Base-by-base conservation (phyloP, 2,797 vertebrate species). In the Paedocypris micromegethes region DNA sequence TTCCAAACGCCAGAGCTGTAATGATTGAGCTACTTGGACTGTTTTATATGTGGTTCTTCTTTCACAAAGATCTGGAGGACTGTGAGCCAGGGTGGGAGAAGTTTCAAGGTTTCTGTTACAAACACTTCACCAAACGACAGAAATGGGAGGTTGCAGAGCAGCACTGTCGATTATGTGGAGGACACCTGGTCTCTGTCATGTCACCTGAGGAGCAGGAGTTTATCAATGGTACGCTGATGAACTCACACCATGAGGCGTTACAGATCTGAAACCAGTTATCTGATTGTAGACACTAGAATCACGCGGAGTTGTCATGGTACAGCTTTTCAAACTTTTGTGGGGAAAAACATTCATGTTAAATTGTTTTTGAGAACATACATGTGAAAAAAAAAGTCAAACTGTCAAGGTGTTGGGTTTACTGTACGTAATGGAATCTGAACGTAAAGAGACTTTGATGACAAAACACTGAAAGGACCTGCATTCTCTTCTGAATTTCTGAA, bases 71-170 rank as follows among this genome's bases (percentile, higher is more conserved):
- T 57, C 75, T 92, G 77, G 80, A 82, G 60, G 78, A 74, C 42
- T 98, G 96, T 74, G 90, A 89, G 59, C 84, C 86, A 0, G 90
- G 89, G 77, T 98, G 95, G 95, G 92, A 94, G 59, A 86, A 89
- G 83, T 98, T 96, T 82, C 93, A 96, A 69, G 89, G 93, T 4
- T 91, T 89, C 68, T 98, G 96, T 75, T 98, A 97, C 79, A 92
- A 80, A 51, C 93, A 98, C 70, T 94, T 97, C 49, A 79, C 82
- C 39, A 86, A 85, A 0, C 88, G 93, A 47, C 89, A 92, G 81
- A 93, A 90, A 80, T 98, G 96, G 96, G 93, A 96, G 78, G 92
- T 91, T 0, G 95, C 96, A 0, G 96, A 98, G 84, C 90, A 82
- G 39, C 91, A 93, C 82, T 98, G 96, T 63, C 83, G 95, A 23